phyloP scores from a whole-genome alignment of 2,113 vertebrate species.

The Forbesichthys papilliferus region DNA sequence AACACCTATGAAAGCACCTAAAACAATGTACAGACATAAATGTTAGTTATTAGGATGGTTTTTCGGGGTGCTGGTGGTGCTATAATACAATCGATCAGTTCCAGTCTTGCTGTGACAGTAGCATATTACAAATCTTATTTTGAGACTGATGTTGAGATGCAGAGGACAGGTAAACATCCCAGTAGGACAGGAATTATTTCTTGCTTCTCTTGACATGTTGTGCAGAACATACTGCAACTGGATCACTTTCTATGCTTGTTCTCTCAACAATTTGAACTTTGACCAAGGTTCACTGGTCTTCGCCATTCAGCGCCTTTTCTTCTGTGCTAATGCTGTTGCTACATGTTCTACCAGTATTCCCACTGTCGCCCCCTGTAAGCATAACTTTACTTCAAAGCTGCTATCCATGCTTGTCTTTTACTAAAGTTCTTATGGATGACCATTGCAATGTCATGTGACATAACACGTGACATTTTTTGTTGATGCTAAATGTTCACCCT shows the following conservation, averaged over 20 bases:
- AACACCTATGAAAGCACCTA: too few relatives aligned
- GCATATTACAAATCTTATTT: conserved; percentile 9
- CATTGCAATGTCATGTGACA: not conserved
- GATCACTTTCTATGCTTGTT: conserved; percentile 46
- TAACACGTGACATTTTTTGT: not conserved
- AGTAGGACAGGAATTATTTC: not conserved
- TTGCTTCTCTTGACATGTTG: not conserved
- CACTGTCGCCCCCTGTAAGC: too few relatives aligned
- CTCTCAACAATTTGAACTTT: conserved; percentile 63
- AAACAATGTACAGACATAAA: too few relatives aligned
- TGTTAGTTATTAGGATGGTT: not conserved
- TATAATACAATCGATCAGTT: conserved; percentile 37
- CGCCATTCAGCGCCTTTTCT: conserved; percentile 25
- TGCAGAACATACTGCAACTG: too few relatives aligned
- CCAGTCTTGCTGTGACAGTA: conserved; percentile 1
- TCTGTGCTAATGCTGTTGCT: not conserved
- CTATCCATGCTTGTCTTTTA: too few relatives aligned
- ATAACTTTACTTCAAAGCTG: too few relatives aligned
- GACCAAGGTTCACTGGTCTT: conserved; percentile 39
- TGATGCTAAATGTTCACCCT: not conserved
- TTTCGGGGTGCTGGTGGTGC: not conserved
- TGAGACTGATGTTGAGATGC: conserved; percentile 42
- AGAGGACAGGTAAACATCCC: not conserved
- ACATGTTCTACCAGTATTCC: not conserved
- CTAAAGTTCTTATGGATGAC: too few relatives aligned